phyloP scores from a whole-genome alignment of 2,113 vertebrate genomes.

The Zootoca vivipara region DNA sequence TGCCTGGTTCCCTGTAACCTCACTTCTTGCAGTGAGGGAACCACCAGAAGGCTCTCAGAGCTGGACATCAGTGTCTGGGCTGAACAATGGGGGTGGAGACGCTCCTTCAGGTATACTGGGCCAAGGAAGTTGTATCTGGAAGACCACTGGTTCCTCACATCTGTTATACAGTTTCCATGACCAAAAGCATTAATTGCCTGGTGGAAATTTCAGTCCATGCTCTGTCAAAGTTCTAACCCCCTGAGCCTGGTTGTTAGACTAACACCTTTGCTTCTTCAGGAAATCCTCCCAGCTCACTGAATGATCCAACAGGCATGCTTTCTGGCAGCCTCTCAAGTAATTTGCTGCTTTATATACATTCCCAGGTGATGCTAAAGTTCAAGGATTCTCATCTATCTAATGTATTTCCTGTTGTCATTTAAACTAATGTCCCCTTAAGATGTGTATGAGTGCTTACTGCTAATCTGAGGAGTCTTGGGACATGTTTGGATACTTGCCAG shows the following conservation, averaged over 20 bases:
- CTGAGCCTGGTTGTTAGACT: neutral
- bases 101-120: too few relatives aligned
- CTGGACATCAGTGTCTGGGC: too few relatives aligned
- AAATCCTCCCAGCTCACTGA: neutral
- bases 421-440: conserved; percentile 32
- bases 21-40: too few relatives aligned
- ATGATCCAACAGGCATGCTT: conserved; percentile 27
- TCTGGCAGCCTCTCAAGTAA: conserved; percentile 26
- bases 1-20: too few relatives aligned
- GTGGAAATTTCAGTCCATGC: neutral
- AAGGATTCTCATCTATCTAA: conserved; percentile 43
- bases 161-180: too few relatives aligned
- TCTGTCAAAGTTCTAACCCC: neutral
- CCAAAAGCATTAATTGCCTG: neutral
- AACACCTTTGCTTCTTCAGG: neutral
- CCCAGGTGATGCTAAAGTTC: conserved; percentile 28
- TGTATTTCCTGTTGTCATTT: conserved; percentile 59
- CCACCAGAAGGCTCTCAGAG: too few relatives aligned
- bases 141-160: too few relatives aligned
- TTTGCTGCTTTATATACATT: conserved; percentile 20
- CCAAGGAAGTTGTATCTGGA: too few relatives aligned
- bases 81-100: too few relatives aligned
- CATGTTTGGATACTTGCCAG: conserved; percentile 26
- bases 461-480: conserved; percentile 35
- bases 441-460: conserved; percentile 19